Percentiles rank a stretch among this genome's conserved stretches.
These are phyloP conservation scores for Paraplagusia blochii DNA, from an alignment of 2,113 vertebrate genomes.

Conservation along the genomic window DNA sequence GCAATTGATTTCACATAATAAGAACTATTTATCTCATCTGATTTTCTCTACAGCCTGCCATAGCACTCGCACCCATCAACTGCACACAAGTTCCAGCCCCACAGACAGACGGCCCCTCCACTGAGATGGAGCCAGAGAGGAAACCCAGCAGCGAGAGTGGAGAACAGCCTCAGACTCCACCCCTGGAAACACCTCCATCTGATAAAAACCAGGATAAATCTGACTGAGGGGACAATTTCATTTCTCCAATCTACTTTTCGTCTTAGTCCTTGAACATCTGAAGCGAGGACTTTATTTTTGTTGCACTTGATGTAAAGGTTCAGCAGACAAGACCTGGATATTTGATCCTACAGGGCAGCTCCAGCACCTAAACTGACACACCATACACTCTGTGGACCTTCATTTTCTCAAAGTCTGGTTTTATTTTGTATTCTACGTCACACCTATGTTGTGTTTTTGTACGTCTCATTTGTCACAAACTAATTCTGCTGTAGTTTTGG, in stretches of 20 bases:
- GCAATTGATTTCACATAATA: neutral
- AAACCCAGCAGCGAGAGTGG: conserved; percentile 50
- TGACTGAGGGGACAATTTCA: conserved; percentile 58
- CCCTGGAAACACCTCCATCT: conserved; percentile 26
- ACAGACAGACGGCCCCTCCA: conserved; percentile 39
- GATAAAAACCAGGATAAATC: conserved; percentile 54
- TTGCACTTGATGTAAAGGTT: conserved; percentile 46
- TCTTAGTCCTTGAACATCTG: conserved; percentile 35
- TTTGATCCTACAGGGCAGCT: conserved; percentile 4
- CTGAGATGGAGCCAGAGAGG: conserved; percentile 47
- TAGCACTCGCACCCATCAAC: conserved; percentile 79
- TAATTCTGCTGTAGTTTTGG: no score
- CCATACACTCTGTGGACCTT: neutral
- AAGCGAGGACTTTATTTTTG: conserved; percentile 14
- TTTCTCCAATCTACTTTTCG: conserved; percentile 29
- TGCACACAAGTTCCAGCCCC: conserved; percentile 66
- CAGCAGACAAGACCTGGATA: neutral
- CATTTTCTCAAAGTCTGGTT: neutral
- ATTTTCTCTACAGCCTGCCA: conserved; percentile 71
- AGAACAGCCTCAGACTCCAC: conserved; percentile 29
- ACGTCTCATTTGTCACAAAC: no score
- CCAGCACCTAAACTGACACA: neutral
- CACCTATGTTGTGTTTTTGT: no score
- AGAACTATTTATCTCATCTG: conserved; percentile 3
- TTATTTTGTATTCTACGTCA: no score